Conservation (phyloP, 64 coral and sea anemone species). For the Pocillopora damicornis region DNA sequence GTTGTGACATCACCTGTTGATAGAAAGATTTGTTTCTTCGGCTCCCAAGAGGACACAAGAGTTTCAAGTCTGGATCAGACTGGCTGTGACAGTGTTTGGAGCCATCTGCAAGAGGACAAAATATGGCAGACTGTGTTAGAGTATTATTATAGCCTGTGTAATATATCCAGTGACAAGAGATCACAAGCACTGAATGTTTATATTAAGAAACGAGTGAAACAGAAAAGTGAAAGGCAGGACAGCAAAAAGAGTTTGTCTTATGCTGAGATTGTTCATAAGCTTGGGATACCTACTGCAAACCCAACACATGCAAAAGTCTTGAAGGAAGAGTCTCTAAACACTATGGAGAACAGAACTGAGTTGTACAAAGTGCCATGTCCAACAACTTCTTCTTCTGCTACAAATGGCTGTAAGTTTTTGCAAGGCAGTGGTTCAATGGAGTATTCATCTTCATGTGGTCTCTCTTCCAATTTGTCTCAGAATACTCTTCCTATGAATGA, state of each 20-base stretch:
- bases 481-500: not conserved
- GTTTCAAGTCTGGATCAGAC: not conserved
- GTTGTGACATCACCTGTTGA: conserved; percentile 57
- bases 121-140: conserved; percentile 81
- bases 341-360: not conserved
- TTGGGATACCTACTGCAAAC: conserved; percentile 50
- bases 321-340: not conserved
- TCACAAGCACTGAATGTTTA: conserved; percentile 64
- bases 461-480: not conserved
- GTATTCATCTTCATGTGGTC: not conserved
- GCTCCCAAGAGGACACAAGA: not conserved
- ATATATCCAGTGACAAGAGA: conserved; percentile 55
- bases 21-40: conserved; percentile 77
- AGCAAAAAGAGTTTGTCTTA: conserved; percentile 66
- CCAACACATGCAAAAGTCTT: not conserved
- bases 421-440: not conserved
- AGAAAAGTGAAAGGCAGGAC: conserved; percentile 24
- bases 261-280: conserved; percentile 77
- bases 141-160: conserved; percentile 87
- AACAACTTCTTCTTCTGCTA: not conserved
- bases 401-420: not conserved
- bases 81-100: conserved; percentile 55
- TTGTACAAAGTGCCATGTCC: not conserved
- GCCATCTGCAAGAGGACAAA: conserved; percentile 57
- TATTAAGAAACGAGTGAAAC: conserved; percentile 42